A percentile compares a stretch with the other conserved stretches of the same genome.
Conservation (phyloP, 2,797 vertebrate species). For the Eulemur albifrons region DNA sequence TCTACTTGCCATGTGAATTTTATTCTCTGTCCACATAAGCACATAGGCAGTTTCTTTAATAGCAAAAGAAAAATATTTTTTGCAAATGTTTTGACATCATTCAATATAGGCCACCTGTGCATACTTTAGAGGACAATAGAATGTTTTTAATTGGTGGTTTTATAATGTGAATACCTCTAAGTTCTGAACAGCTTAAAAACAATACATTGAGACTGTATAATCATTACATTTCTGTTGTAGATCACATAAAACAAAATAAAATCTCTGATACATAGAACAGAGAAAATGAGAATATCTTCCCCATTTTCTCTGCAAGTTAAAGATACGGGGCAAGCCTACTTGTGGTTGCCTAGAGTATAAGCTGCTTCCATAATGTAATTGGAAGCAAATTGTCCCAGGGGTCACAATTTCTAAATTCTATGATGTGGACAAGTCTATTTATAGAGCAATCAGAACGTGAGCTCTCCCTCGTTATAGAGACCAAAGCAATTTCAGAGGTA, state of each 20-base stretch:
- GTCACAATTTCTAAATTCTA: neutral
- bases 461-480: neutral
- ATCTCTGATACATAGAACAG: neutral
- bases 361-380: neutral
- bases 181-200: neutral
- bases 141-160: conserved; percentile 3
- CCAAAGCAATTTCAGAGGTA: neutral
- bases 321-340: neutral
- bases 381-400: neutral
- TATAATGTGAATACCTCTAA: neutral
- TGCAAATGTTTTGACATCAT: neutral
- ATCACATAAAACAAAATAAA: neutral
- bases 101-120: neutral
- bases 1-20: neutral
- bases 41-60: neutral
- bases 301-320: neutral
- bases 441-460: neutral
- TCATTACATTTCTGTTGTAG: neutral
- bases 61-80: neutral
- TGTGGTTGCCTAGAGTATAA: neutral
- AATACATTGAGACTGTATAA: neutral
- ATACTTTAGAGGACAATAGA: neutral
- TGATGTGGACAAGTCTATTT: neutral
- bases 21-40: neutral
- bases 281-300: neutral